Percentiles rank a stretch among this genome's conserved stretches.
Evolutionary conservation across 2,797 vertebrate genomes (phyloP).

Genomic region (Peromyscus eremicus): DNA sequence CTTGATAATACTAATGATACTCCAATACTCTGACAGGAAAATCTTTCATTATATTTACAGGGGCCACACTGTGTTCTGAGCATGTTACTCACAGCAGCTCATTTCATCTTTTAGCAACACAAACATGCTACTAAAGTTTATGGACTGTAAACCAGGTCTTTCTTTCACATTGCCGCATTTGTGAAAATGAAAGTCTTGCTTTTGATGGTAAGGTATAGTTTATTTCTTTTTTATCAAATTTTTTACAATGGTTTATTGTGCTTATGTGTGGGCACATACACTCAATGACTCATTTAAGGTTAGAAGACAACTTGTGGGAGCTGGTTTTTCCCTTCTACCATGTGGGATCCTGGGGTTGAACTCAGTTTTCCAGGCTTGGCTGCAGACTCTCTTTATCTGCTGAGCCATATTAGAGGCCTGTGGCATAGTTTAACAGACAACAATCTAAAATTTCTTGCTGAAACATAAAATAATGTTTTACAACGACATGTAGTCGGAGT

Average conservation of each 20-base stretch:
- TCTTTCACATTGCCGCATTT: background rate
- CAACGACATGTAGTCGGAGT: too few relatives aligned
- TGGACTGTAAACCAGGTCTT: background rate
- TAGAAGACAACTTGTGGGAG: background rate
- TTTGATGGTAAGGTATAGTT: conserved; percentile 35
- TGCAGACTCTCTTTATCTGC: background rate
- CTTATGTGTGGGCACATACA: background rate
- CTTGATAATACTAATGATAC: conserved; percentile 41
- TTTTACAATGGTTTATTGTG: background rate
- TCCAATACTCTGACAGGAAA: background rate
- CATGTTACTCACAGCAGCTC: background rate
- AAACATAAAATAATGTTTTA: conserved; percentile 44
- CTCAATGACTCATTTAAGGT: background rate
- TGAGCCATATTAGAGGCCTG: background rate
- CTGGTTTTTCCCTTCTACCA: background rate
- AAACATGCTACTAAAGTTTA: background rate
- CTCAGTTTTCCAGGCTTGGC: background rate
- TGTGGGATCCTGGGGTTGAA: background rate
- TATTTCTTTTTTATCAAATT: background rate
- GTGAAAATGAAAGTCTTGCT: conserved; percentile 1
- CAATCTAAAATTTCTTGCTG: conserved; percentile 45
- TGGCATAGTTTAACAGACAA: conserved; percentile 29
- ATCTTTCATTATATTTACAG: background rate
- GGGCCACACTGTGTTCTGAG: background rate
- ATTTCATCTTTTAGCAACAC: background rate